Conservation (phyloP, 2,888 invertebrate genomes). For the Eupithecia inturbata region DNA sequence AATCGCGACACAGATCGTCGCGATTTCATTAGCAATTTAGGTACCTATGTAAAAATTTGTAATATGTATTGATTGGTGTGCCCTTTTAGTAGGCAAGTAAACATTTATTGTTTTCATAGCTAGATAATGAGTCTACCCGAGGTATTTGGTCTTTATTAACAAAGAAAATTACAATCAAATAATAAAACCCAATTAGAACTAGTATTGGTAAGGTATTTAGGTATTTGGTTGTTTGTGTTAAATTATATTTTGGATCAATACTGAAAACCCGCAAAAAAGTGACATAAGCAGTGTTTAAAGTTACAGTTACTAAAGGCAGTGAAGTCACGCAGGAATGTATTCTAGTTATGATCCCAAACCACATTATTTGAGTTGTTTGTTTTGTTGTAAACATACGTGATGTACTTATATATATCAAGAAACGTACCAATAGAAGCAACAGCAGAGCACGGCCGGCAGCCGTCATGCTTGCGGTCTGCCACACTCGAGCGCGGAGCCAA, state of each 20-base stretch:
- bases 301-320: not conserved
- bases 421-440: conserved; percentile 75
- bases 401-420: conserved; percentile 34
- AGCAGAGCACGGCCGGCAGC: conserved; percentile 74
- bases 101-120: not conserved
- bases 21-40: not conserved
- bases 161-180: too few relatives aligned
- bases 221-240: not conserved
- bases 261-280: not conserved
- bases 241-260: not conserved
- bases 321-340: not conserved
- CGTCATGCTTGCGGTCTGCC: conserved; percentile 83
- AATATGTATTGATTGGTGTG: not conserved
- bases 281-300: too few relatives aligned
- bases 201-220: too few relatives aligned
- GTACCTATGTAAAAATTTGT: not conserved
- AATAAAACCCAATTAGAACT: too few relatives aligned
- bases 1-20: too few relatives aligned
- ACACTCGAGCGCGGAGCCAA: conserved; percentile 82
- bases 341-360: not conserved
- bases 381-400: conserved; percentile 8
- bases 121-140: not conserved
- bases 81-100: not conserved
- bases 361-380: not conserved
- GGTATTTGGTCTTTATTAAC: too few relatives aligned